Percentiles rank a stretch among this genome's conserved stretches.
Evolutionary conservation across 2,797 vertebrate species (phyloP).

Genomic region (Melanotaenia nigrans): DNA sequence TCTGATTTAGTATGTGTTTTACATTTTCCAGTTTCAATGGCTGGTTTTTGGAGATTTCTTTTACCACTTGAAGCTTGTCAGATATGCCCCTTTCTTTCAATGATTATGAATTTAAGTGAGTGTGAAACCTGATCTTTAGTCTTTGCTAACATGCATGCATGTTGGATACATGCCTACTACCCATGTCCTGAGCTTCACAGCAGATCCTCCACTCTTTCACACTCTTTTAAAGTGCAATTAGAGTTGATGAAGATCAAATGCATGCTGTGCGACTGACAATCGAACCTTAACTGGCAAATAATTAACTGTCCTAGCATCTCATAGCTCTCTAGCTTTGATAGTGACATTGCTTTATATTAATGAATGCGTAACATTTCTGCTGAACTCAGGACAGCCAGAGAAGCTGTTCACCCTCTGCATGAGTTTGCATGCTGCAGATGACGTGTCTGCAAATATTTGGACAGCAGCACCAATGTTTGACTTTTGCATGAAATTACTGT

Average conservation of each 20-base stretch:
- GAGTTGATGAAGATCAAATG: constrained; percentile 70
- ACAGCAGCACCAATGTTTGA: neutral
- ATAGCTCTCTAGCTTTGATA: constrained; percentile 37
- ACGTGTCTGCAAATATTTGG: constrained; percentile 13
- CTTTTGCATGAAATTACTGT: constrained; percentile 40
- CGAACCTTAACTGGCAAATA: constrained; percentile 67
- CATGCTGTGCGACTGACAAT: constrained; percentile 64
- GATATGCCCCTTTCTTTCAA: constrained; percentile 27
- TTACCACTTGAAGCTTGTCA: constrained; percentile 51
- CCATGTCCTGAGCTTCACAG: constrained; percentile 54
- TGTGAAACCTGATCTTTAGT: constrained; percentile 56
- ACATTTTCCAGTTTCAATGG: constrained; percentile 40
- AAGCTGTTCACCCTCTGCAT: constrained; percentile 7
- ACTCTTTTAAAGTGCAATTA: constrained; percentile 66
- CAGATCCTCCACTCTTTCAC: constrained; percentile 43
- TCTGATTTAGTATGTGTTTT: constrained; percentile 46
- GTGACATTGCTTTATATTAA: constrained; percentile 35
- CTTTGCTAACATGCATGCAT: constrained; percentile 27
- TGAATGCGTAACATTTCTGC: constrained; percentile 31
- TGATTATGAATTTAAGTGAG: constrained; percentile 26
- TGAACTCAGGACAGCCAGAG: constrained; percentile 31
- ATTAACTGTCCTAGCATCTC: constrained; percentile 57
- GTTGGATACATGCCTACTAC: constrained; percentile 38
- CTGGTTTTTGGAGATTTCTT: constrained; percentile 56
- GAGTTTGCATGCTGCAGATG: constrained; percentile 12